Conservation (phyloP, 2,797 vertebrate species). For the Nothura maculosa region DNA sequence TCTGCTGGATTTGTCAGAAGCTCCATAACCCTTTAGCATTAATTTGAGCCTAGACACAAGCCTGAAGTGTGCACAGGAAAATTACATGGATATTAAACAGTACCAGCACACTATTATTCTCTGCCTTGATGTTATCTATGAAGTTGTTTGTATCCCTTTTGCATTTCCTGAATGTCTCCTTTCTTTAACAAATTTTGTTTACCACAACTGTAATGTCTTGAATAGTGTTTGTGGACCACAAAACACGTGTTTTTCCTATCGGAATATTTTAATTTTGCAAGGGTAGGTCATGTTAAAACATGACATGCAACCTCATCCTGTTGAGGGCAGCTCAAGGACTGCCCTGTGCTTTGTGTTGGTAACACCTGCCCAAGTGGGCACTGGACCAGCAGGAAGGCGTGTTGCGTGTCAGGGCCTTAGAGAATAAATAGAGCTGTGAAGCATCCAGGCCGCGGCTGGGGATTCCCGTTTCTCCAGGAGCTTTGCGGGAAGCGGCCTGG, state of each 20-base stretch:
- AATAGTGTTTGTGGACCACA: background rate
- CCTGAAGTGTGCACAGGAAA: background rate
- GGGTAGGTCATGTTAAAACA: background rate
- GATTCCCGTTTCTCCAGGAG: background rate
- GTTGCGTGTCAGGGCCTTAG: conserved; percentile 18
- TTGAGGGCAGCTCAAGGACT: background rate
- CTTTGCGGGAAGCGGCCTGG: background rate
- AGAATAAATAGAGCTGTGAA: conserved; percentile 36
- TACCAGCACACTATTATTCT: background rate
- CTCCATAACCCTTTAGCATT: background rate
- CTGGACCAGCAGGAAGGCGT: conserved; percentile 51
- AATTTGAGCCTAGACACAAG: background rate
- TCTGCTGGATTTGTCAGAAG: background rate
- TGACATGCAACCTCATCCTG: conserved; percentile 21
- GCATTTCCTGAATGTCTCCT: background rate
- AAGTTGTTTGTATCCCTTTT: background rate
- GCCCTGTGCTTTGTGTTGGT: conserved; percentile 61
- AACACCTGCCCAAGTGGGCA: conserved; percentile 56
- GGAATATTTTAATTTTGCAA: background rate
- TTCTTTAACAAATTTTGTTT: background rate
- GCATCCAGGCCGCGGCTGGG: background rate
- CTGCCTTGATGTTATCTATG: background rate
- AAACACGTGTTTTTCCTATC: conserved; percentile 4
- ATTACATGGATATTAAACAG: background rate
- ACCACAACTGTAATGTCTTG: background rate